A percentile compares a stretch with the other conserved stretches of the same genome.
Evolutionary conservation across 2,113 vertebrate genomes (phyloP).

Genomic region (Irena cyanogastra): DNA sequence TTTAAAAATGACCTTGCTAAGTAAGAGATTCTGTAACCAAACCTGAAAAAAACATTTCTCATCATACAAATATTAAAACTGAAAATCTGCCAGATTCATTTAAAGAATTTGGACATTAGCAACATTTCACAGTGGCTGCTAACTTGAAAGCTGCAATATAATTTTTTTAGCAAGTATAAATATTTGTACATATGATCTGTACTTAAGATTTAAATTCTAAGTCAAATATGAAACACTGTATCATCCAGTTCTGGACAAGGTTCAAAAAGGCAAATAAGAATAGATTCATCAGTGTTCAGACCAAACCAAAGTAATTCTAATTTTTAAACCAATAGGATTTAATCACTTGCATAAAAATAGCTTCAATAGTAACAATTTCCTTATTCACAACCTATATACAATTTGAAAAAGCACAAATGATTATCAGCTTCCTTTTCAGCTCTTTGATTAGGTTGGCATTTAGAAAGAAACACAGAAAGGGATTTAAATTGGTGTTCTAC

Average conservation of each 20-base stretch:
- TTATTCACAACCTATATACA: neutral
- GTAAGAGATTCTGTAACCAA: neutral
- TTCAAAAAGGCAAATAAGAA: neutral
- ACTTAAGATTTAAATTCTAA: neutral
- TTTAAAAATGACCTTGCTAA: neutral
- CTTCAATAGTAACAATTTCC: neutral
- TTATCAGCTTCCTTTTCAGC: neutral
- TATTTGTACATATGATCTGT: neutral
- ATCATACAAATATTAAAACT: neutral
- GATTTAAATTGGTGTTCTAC: neutral
- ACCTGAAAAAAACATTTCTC: neutral
- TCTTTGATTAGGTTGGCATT: neutral
- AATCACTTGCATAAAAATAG: slow-evolving; percentile 18
- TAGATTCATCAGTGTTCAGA: neutral
- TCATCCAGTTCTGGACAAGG: neutral
- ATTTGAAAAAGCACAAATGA: neutral
- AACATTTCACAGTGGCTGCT: neutral
- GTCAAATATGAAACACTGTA: neutral
- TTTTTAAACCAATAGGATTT: neutral
- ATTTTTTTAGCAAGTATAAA: neutral
- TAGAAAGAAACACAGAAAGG: neutral
- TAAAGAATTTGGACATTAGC: neutral
- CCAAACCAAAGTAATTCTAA: neutral
- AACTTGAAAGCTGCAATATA: neutral
- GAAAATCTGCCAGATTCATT: neutral